Conservation (phyloP, 2,113 vertebrate species). For the Mus pahari region DNA sequence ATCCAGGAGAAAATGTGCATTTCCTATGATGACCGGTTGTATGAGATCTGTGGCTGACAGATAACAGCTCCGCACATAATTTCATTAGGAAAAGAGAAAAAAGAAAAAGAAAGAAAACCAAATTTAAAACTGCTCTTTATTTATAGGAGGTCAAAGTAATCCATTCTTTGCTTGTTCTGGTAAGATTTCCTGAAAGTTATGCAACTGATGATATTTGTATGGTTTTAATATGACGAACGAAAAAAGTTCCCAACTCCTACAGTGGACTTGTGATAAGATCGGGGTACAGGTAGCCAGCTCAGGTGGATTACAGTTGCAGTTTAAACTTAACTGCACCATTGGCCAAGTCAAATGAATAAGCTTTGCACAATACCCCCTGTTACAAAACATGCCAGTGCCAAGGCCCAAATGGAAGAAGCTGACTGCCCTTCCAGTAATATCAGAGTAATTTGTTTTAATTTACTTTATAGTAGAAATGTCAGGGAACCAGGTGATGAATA, state of each 20-base stretch:
- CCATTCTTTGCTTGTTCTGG: background rate
- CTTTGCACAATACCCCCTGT: background rate
- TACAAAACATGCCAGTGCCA: background rate
- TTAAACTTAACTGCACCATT: background rate
- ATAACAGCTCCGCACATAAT: rapidly evolving
- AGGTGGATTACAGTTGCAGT: background rate
- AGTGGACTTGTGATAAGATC: background rate
- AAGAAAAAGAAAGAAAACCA: background rate
- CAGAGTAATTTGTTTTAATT: background rate
- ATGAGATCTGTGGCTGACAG: rapidly evolving
- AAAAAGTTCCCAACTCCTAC: background rate
- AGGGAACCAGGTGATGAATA: background rate
- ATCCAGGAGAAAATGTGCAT: background rate
- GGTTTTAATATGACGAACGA: background rate
- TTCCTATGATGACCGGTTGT: no score
- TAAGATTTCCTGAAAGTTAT: background rate
- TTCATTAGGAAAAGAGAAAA: background rate
- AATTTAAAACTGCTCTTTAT: background rate
- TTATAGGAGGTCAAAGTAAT: background rate
- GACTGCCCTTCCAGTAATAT: background rate
- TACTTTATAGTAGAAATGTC: background rate
- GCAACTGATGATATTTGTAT: background rate
- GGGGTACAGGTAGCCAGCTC: background rate
- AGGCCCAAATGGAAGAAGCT: background rate
- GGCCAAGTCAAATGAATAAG: background rate